These are phyloP conservation scores for Babylonia areolata DNA, from an alignment of 1,140 invertebrate species.

Conservation along the genomic window DNA sequence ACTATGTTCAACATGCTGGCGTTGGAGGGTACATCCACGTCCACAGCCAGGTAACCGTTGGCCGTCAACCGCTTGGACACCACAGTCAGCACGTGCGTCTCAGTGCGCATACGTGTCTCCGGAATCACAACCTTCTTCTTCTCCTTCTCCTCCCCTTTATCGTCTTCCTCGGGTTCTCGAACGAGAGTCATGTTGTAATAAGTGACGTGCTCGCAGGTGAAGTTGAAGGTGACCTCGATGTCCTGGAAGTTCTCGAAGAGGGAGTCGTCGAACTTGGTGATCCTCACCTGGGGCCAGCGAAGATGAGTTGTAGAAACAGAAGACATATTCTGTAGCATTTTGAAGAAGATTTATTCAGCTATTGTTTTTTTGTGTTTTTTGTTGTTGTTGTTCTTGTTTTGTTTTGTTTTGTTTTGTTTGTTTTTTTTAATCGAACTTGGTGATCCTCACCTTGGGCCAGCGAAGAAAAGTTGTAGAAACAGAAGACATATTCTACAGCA, in stretches of 20 bases:
- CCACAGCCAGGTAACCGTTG: slow-evolving; percentile 4
- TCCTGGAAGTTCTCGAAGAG: slow-evolving; percentile 12
- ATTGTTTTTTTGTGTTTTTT: too few species aligned
- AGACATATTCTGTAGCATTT: too few species aligned
- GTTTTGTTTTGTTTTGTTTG: too few species aligned
- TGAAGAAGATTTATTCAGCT: not conserved
- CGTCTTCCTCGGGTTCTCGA: not conserved
- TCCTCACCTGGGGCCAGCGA: not conserved
- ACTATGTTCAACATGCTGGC: not conserved
- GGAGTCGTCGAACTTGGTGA: slow-evolving; percentile 4
- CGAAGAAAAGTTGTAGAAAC: too few species aligned
- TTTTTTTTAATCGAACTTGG: slow-evolving; percentile 3
- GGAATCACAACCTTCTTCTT: too few species aligned
- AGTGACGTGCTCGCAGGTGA: not conserved
- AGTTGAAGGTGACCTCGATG: slow-evolving; percentile 25
- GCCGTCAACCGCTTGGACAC: not conserved
- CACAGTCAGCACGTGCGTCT: not conserved
- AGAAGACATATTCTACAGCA: too few species aligned
- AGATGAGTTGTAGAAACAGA: too few species aligned
- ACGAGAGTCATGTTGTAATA: not conserved
- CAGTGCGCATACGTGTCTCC: too few species aligned
- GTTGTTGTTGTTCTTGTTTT: too few species aligned
- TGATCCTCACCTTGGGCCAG: not conserved
- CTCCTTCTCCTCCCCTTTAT: too few species aligned
- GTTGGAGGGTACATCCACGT: not conserved